phyloP scores from a whole-genome alignment of 2,888 invertebrate genomes.

The Dusona sp. region DNA sequence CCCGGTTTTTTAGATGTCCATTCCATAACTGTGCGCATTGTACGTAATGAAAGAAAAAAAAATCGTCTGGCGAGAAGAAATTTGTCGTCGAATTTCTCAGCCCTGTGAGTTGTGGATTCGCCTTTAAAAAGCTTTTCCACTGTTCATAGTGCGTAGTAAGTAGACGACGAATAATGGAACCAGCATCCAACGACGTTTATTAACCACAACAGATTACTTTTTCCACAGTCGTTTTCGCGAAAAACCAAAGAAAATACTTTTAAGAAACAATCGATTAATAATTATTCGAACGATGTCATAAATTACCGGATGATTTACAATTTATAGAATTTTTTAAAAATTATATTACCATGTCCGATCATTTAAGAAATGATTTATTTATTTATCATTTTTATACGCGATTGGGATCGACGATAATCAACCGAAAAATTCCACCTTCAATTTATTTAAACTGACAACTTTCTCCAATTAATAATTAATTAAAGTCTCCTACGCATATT shows the following conservation, averaged over 20 bases:
- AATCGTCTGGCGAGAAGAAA: background rate
- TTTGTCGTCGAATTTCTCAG: background rate
- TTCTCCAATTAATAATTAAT: background rate
- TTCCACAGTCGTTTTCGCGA: background rate
- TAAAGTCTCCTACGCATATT: background rate
- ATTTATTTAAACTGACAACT: background rate
- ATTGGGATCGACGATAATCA: background rate
- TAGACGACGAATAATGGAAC: background rate
- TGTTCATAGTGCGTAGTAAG: background rate
- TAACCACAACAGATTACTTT: background rate
- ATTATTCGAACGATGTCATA: too few relatives aligned
- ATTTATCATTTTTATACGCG: too few relatives aligned
- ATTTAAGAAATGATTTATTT: too few relatives aligned
- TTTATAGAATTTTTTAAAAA: too few relatives aligned
- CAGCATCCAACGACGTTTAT: background rate
- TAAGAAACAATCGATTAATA: background rate
- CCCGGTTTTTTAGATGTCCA: background rate
- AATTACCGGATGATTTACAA: too few relatives aligned
- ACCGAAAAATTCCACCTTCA: background rate
- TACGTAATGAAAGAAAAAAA: conserved; percentile 7
- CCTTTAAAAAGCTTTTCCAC: conserved; percentile 24
- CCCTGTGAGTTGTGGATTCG: background rate
- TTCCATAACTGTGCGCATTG: background rate
- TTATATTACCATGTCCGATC: too few relatives aligned
- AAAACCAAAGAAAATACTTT: background rate